Evolutionary conservation across 2,888 invertebrate genomes (phyloP).

Genomic region (Anthrax anthrax): DNA sequence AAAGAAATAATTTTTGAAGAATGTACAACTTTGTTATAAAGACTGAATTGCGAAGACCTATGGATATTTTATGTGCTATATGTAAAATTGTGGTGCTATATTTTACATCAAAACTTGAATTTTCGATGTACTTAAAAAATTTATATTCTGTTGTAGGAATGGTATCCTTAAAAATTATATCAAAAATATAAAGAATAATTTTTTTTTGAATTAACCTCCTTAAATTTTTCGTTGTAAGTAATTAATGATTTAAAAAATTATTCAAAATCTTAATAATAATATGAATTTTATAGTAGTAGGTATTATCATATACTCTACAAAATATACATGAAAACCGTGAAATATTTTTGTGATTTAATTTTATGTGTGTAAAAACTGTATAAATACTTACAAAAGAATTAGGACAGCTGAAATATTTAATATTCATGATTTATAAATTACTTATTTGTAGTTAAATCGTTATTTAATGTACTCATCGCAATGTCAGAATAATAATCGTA

Average conservation of each 20-base stretch:
- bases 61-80: not conserved
- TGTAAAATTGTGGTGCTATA: not conserved
- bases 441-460: too few relatives aligned
- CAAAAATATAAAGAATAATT: not conserved
- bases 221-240: not conserved
- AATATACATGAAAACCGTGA: not conserved
- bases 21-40: not conserved
- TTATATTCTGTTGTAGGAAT: not conserved
- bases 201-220: not conserved
- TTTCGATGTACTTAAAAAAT: not conserved
- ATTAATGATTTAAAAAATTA: too few relatives aligned
- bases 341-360: not conserved
- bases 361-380: not conserved
- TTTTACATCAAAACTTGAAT: not conserved
- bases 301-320: not conserved
- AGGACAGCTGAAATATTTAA: not conserved
- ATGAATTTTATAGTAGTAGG: not conserved
- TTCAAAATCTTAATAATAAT: too few relatives aligned
- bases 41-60: not conserved
- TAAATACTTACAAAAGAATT: not conserved
- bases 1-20: not conserved
- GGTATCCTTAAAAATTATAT: not conserved
- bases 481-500: too few relatives aligned
- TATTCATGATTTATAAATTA: not conserved
- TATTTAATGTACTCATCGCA: too few relatives aligned